Evolutionary conservation across 2,888 invertebrate genomes (phyloP).

Genomic region (Antheraea yamamai): DNA sequence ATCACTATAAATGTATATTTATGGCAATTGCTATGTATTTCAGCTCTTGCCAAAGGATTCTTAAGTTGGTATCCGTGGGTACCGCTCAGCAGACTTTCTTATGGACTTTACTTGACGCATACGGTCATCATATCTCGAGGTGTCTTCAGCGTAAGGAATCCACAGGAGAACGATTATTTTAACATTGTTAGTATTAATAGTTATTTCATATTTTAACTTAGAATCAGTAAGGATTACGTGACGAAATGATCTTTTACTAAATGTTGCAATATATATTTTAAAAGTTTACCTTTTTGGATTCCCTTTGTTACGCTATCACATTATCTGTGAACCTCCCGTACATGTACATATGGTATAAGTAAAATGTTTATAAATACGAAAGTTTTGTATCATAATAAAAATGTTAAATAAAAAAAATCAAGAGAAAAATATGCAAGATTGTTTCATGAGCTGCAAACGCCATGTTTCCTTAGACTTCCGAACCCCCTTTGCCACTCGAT

Average conservation of each 20-base stretch:
- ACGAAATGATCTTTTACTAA: neutral
- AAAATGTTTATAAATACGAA: too few relatives aligned
- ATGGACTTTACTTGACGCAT: conserved; percentile 83
- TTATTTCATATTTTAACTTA: neutral
- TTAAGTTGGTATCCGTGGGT: conserved; percentile 82
- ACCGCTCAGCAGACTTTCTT: conserved; percentile 82
- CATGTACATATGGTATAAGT: too few relatives aligned
- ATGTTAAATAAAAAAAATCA: too few relatives aligned
- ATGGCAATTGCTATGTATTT: conserved; percentile 27
- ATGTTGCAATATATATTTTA: neutral
- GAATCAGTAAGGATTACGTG: neutral
- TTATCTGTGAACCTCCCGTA: too few relatives aligned
- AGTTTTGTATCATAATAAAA: too few relatives aligned
- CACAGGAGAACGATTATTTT: conserved; percentile 62
- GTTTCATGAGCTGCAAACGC: too few relatives aligned
- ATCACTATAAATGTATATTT: neutral
- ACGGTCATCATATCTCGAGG: conserved; percentile 74
- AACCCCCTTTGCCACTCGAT: too few relatives aligned
- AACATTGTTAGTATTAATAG: conserved; percentile 48
- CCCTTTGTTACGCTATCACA: too few relatives aligned
- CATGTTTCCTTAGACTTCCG: too few relatives aligned
- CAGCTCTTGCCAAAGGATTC: conserved; percentile 68
- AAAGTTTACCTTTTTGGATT: too few relatives aligned
- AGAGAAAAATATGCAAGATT: too few relatives aligned
- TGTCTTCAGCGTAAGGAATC: conserved; percentile 72